Conservation (phyloP, 2,113 vertebrate species). For the Stomatorhinus ivindoensis region DNA sequence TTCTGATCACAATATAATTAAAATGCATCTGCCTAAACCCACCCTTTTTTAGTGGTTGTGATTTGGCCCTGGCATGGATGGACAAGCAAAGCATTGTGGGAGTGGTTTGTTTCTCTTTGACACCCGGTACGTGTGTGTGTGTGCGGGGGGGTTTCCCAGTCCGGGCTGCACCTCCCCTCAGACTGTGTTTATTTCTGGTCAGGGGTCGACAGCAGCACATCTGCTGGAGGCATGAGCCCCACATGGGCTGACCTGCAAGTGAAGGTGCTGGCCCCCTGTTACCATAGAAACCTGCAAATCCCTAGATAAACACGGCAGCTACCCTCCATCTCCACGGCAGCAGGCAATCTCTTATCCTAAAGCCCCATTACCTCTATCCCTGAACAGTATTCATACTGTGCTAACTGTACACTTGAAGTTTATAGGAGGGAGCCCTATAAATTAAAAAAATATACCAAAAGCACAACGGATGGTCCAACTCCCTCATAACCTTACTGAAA, state of each 20-base stretch:
- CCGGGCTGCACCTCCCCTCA: not conserved
- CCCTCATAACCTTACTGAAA: not conserved
- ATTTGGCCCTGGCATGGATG: not conserved
- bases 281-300: slow-evolving; percentile 7
- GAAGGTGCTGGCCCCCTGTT: slow-evolving; percentile 14
- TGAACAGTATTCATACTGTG: not conserved
- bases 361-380: not conserved
- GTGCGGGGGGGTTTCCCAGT: not conserved
- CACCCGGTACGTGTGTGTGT: slow-evolving; percentile 18
- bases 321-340: not conserved
- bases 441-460: not conserved
- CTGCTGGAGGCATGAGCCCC: slow-evolving; percentile 21
- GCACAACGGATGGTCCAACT: not conserved
- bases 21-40: not conserved
- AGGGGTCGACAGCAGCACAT: slow-evolving; percentile 32
- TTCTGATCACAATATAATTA: not conserved
- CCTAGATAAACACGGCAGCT: slow-evolving; percentile 4
- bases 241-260: not conserved
- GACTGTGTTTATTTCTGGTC: slow-evolving; percentile 23
- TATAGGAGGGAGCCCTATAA: not conserved
- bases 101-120: slow-evolving; percentile 22
- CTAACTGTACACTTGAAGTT: not conserved
- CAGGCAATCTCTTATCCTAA: not conserved
- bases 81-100: slow-evolving; percentile 4
- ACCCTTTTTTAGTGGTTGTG: not conserved